These are phyloP conservation scores for Merops nubicus DNA, from an alignment of 2,113 vertebrate genomes.

Conservation along the genomic window DNA sequence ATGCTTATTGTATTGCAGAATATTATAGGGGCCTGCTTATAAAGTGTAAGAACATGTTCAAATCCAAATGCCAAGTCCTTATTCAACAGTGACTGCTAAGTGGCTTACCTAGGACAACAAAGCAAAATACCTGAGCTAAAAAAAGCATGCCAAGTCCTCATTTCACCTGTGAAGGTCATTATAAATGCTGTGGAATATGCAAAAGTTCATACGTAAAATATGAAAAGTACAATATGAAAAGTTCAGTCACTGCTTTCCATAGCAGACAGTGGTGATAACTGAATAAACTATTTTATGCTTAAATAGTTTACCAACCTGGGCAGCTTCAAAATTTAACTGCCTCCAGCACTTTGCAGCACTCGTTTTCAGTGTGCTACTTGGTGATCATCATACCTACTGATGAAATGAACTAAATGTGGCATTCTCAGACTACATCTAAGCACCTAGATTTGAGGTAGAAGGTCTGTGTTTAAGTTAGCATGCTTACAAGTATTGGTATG, in stretches of 20 bases:
- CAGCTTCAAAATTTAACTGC: not conserved
- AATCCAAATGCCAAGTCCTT: not conserved
- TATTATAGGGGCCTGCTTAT: not conserved
- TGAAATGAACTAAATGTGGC: not conserved
- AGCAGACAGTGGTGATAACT: not conserved
- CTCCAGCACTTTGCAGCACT: slow-evolving; percentile 8
- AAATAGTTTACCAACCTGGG: not conserved
- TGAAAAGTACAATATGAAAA: not conserved
- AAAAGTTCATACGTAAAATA: not conserved
- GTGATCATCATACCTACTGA: not conserved
- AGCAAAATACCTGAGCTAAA: not conserved
- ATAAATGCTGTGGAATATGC: not conserved
- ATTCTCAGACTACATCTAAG: not conserved
- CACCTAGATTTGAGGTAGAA: not conserved
- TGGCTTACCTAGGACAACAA: not conserved
- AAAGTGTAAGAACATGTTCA: not conserved
- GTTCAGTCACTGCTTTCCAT: not conserved
- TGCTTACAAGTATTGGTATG: not conserved
- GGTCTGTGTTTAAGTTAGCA: not conserved
- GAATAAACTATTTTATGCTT: not conserved
- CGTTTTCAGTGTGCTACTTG: not conserved
- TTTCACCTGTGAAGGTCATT: not conserved
- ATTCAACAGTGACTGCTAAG: not conserved
- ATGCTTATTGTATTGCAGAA: not conserved
- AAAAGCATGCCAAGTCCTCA: not conserved